Conservation (phyloP, 2,797 vertebrate genomes). For the Spinus pinus region DNA sequence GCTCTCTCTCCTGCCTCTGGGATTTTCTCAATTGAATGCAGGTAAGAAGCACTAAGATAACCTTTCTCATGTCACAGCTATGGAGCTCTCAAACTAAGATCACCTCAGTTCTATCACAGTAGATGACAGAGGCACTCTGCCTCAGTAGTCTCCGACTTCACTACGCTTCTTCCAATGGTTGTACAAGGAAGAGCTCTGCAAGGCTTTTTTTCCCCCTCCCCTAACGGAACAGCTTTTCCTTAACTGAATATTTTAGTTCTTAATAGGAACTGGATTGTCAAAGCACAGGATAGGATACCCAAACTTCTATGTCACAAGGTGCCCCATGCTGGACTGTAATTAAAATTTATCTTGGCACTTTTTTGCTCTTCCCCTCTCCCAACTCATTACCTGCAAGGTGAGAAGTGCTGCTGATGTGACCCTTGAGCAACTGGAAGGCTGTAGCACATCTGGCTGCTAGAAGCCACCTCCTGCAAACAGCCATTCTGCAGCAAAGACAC, state of each 20-base stretch:
- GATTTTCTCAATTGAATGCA: background rate
- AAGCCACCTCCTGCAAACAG: background rate
- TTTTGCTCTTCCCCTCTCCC: background rate
- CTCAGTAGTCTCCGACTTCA: background rate
- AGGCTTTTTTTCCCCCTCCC: background rate
- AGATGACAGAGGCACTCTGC: background rate
- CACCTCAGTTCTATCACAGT: rapidly evolving
- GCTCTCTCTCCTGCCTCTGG: background rate
- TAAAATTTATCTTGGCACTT: background rate
- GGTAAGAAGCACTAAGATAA: background rate
- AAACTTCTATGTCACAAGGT: background rate
- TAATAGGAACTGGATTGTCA: background rate
- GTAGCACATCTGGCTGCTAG: background rate
- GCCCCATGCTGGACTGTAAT: background rate
- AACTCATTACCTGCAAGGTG: background rate
- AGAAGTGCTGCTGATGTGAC: background rate
- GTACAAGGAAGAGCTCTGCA: background rate
- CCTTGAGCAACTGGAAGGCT: background rate
- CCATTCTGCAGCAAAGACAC: background rate
- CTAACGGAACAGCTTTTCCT: background rate
- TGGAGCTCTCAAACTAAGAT: background rate
- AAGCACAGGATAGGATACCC: background rate
- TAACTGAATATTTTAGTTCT: background rate
- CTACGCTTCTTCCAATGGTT: background rate
- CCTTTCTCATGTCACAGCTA: background rate